Percentiles rank a stretch among this genome's conserved stretches.
Evolutionary conservation across 1,140 invertebrate genomes (phyloP).

Genomic region (Nymphalis io): DNA sequence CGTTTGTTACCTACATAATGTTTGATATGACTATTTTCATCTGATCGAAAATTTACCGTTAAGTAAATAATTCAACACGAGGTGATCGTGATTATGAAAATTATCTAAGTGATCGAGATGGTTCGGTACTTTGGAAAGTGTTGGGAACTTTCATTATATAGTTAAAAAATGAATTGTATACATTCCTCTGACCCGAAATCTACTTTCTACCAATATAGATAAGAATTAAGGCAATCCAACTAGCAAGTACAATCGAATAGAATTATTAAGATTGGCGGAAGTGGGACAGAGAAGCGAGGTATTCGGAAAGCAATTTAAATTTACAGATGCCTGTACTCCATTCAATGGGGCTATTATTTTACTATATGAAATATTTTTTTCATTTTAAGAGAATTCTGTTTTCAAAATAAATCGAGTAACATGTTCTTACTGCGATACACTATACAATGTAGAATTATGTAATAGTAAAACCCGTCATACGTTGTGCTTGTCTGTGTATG

Average conservation of each 20-base stretch:
- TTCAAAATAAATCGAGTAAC: not conserved
- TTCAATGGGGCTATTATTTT: slow-evolving; percentile 31
- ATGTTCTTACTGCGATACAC: not conserved
- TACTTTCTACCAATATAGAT: slow-evolving; percentile 55
- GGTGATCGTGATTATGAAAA: slow-evolving; percentile 25
- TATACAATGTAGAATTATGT: too few relatives aligned
- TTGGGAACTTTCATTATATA: slow-evolving; percentile 27
- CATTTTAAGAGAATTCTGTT: not conserved
- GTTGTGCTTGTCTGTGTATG: too few relatives aligned
- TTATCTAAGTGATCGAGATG: slow-evolving; percentile 13
- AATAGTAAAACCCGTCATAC: too few relatives aligned
- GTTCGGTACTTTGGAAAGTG: slow-evolving; percentile 16
- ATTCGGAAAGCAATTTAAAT: slow-evolving; percentile 42
- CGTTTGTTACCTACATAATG: too few relatives aligned
- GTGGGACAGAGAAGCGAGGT: slow-evolving; percentile 45
- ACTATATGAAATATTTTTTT: not conserved
- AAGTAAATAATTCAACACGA: slow-evolving; percentile 20
- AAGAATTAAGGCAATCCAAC: slow-evolving; percentile 61
- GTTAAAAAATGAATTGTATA: slow-evolving; percentile 35
- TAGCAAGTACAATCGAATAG: slow-evolving; percentile 48
- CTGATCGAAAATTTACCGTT: not conserved
- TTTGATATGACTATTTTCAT: not conserved
- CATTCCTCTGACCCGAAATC: slow-evolving; percentile 38
- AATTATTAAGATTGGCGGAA: slow-evolving; percentile 63
- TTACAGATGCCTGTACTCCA: slow-evolving; percentile 37